phyloP scores from a whole-genome alignment of 2,888 invertebrate genomes.

The Sceliomorpha sp. region DNA sequence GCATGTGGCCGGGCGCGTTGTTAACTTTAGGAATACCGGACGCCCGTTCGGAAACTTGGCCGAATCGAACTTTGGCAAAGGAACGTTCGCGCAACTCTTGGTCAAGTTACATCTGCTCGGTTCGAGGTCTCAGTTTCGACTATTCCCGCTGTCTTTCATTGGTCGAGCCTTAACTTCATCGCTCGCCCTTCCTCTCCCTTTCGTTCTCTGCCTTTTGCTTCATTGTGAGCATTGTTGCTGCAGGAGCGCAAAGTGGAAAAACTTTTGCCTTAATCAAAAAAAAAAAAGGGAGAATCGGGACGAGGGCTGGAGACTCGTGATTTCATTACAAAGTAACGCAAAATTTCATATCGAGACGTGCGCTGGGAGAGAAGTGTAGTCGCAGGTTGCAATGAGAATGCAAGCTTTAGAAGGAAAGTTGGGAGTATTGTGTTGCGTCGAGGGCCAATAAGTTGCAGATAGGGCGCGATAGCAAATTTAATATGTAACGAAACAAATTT shows the following conservation, averaged over 20 bases:
- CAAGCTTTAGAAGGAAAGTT: too few relatives aligned
- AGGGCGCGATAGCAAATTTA: too few relatives aligned
- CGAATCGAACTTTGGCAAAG: slow-evolving; percentile 41
- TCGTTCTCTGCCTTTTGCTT: slow-evolving; percentile 3
- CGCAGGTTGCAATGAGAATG: too few relatives aligned
- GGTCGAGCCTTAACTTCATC: slow-evolving; percentile 2
- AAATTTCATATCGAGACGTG: background rate
- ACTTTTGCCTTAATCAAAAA: slow-evolving; percentile 11
- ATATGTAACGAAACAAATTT: too few relatives aligned
- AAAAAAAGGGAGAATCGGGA: too few relatives aligned
- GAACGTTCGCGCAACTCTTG: slow-evolving; percentile 43
- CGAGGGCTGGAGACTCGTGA: slow-evolving; percentile 21
- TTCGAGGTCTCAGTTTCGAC: slow-evolving; percentile 35
- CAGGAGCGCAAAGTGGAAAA: slow-evolving; percentile 24
- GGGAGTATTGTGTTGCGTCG: too few relatives aligned
- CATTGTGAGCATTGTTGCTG: slow-evolving; percentile 13
- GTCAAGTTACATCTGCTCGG: slow-evolving; percentile 49
- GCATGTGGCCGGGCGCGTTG: slow-evolving; percentile 50
- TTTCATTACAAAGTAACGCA: slow-evolving; percentile 7
- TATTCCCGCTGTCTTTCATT: slow-evolving; percentile 16
- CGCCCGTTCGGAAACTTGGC: slow-evolving; percentile 48
- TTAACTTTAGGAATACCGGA: slow-evolving; percentile 53
- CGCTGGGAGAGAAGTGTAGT: background rate
- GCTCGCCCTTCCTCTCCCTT: too few relatives aligned
- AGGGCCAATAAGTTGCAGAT: too few relatives aligned